Percentiles rank a stretch among this genome's conserved stretches.
These are phyloP conservation scores for Carassius gibelio DNA, from an alignment of 2,113 vertebrate genomes.

Conservation along the genomic window DNA sequence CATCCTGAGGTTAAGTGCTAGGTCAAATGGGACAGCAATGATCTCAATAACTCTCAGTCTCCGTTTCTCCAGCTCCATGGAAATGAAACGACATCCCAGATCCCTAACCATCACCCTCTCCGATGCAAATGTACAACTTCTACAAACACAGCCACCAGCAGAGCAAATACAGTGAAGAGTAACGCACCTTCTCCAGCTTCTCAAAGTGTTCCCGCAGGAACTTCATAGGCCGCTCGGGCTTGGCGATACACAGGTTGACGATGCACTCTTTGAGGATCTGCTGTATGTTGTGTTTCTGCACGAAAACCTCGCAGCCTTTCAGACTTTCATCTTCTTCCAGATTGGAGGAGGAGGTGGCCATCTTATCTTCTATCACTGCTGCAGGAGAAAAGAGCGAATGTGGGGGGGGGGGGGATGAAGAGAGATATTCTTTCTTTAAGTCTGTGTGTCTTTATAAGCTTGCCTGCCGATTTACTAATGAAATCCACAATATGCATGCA, in stretches of 20 bases:
- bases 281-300: constrained; percentile 93
- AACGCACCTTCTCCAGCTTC: constrained; percentile 95
- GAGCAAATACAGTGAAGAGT: neutral
- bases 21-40: constrained; percentile 12
- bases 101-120: constrained; percentile 11
- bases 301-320: constrained; percentile 92
- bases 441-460: neutral
- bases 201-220: constrained; percentile 97
- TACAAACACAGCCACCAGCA: neutral
- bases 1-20: neutral
- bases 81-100: neutral
- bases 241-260: constrained; percentile 92
- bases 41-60: constrained; percentile 26
- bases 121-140: neutral
- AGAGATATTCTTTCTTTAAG: constrained; percentile 57
- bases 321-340: constrained; percentile 92
- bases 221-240: constrained; percentile 92
- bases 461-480: constrained; percentile 35
- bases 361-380: constrained; percentile 79
- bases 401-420: constrained; percentile 57
- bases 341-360: constrained; percentile 87
- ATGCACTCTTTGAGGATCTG: constrained; percentile 96
- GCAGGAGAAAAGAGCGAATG: constrained; percentile 32
- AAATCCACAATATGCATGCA: neutral
- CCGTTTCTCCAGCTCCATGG: neutral